Conservation (phyloP, 2,888 invertebrate species). For the Taphrorychus bicolor region DNA sequence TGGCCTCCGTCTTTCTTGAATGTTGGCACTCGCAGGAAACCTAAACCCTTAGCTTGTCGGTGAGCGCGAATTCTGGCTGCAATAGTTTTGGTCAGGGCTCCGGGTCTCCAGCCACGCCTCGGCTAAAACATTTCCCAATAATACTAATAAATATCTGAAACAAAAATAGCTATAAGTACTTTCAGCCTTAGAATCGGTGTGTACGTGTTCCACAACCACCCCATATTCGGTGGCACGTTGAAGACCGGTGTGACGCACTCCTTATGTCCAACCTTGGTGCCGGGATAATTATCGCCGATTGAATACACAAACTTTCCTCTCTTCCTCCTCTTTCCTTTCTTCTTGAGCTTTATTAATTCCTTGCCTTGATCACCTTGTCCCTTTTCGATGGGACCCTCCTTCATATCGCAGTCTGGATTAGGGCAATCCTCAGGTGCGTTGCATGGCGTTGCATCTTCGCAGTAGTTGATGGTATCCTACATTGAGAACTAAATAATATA, state of each 20-base stretch:
- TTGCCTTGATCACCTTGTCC: neutral
- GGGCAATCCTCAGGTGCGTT: slow-evolving; percentile 20
- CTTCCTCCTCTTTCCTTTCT: slow-evolving; percentile 34
- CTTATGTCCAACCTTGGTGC: slow-evolving; percentile 65
- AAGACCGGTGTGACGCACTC: slow-evolving; percentile 63
- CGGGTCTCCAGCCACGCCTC: slow-evolving; percentile 67
- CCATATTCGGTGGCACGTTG: slow-evolving; percentile 70
- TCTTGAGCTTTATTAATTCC: neutral
- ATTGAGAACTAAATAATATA: no score
- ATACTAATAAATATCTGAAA: neutral
- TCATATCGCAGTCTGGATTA: slow-evolving; percentile 35
- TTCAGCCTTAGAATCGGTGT: slow-evolving; percentile 50
- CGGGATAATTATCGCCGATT: slow-evolving; percentile 60
- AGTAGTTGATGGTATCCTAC: no score
- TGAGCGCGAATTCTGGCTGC: slow-evolving; percentile 53
- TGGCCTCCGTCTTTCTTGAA: slow-evolving; percentile 47
- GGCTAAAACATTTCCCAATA: slow-evolving; percentile 47
- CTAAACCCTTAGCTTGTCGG: slow-evolving; percentile 51
- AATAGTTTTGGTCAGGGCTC: slow-evolving; percentile 63
- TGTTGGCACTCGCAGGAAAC: slow-evolving; percentile 44
- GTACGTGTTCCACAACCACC: slow-evolving; percentile 70
- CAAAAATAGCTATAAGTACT: slow-evolving; percentile 39
- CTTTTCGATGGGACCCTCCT: no score
- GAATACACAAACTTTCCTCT: slow-evolving; percentile 47
- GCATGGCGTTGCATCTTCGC: neutral